Percentiles rank a stretch among this genome's conserved stretches.
phyloP scores from a whole-genome alignment of 2,113 vertebrate species.

The Sinocyclocheilus rhinocerous region DNA sequence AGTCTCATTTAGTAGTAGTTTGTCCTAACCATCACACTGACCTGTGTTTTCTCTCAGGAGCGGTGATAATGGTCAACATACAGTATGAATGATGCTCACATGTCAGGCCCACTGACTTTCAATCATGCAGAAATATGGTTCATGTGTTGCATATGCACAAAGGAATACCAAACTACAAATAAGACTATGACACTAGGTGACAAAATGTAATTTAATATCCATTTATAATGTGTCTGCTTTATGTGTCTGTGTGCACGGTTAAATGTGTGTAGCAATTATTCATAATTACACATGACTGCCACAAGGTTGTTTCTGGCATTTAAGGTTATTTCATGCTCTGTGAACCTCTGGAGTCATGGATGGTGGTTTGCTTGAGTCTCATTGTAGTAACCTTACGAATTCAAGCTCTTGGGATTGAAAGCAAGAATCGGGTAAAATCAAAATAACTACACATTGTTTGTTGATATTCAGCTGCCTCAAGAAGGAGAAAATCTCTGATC shows the following conservation, averaged over 20 bases:
- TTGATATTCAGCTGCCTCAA: too few species aligned
- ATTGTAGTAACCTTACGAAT: neutral
- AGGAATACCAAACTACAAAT: conserved; percentile 26
- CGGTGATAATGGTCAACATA: neutral
- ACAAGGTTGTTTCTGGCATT: conserved; percentile 40
- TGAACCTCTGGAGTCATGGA: conserved; percentile 10
- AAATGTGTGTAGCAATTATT: neutral
- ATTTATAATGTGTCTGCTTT: conserved; percentile 10
- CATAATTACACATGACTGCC: conserved; percentile 15
- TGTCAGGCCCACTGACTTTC: conserved; percentile 11
- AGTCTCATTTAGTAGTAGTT: neutral
- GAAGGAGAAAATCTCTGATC: too few species aligned
- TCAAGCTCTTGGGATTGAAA: neutral
- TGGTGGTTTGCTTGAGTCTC: neutral
- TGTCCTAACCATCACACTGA: neutral
- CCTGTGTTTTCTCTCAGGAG: conserved; percentile 22
- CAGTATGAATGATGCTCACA: conserved; percentile 11
- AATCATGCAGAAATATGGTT: conserved; percentile 42
- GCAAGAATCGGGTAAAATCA: neutral
- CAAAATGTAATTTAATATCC: neutral
- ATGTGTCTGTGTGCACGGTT: neutral
- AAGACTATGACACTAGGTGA: neutral
- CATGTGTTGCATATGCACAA: conserved; percentile 23
- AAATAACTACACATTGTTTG: too few species aligned
- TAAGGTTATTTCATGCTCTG: conserved; percentile 37